Evolutionary conservation across 2,888 invertebrate species (phyloP).

Genomic region (Tipula confusa): DNA sequence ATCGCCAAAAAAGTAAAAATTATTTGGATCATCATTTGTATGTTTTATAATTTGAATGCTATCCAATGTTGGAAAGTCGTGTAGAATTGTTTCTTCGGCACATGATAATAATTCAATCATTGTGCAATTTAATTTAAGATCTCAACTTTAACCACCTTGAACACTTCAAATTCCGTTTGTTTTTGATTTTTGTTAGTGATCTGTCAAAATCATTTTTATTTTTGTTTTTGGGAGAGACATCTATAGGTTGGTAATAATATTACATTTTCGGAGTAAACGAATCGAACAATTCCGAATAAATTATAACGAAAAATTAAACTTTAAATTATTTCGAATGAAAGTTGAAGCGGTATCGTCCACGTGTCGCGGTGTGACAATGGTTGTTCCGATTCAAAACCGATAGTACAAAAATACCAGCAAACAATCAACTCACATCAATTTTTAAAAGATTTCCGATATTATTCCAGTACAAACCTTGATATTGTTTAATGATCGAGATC

Average conservation of each 20-base stretch:
- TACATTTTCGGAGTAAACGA: not conserved
- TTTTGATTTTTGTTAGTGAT: not conserved
- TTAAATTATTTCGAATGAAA: too few relatives aligned
- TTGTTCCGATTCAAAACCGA: too few relatives aligned
- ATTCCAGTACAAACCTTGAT: too few relatives aligned
- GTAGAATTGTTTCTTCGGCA: not conserved
- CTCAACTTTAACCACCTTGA: not conserved
- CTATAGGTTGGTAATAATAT: not conserved
- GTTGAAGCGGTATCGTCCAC: too few relatives aligned
- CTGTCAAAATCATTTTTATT: not conserved
- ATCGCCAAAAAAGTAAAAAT: not conserved
- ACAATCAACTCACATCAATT: too few relatives aligned
- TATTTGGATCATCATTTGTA: not conserved
- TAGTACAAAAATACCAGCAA: too few relatives aligned
- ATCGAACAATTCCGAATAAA: not conserved
- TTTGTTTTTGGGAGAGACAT: not conserved
- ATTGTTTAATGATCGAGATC: not conserved
- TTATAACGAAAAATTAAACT: too few relatives aligned
- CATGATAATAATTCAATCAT: not conserved
- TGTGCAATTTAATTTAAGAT: not conserved
- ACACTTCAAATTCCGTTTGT: not conserved
- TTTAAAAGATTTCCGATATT: too few relatives aligned
- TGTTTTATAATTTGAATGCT: not conserved
- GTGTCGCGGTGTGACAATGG: too few relatives aligned
- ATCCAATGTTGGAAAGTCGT: not conserved